Conservation (phyloP, 2,888 invertebrate species). For the Buathra laborator region DNA sequence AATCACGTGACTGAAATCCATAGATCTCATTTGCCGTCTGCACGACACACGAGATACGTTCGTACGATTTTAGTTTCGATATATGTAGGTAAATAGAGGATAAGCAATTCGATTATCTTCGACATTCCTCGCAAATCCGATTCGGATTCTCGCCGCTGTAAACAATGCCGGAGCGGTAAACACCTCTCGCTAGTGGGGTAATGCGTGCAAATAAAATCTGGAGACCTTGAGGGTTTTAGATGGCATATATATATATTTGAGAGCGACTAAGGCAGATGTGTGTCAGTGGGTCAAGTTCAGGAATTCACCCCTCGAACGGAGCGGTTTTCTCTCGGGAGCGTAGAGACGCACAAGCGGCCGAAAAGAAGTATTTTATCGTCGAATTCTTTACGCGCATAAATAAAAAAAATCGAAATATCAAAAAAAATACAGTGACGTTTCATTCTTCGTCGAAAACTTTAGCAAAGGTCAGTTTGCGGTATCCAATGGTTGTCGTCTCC, state of each 20-base stretch:
- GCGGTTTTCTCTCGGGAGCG: conserved; percentile 64
- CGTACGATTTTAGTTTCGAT: neutral
- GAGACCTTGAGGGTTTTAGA: conserved; percentile 15
- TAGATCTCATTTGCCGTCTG: neutral
- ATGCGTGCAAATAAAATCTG: conserved; percentile 42
- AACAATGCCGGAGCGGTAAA: conserved; percentile 14
- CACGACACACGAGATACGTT: neutral
- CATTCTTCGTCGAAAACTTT: neutral
- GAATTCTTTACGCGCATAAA: neutral
- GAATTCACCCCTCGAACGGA: conserved; percentile 38
- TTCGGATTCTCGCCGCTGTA: conserved; percentile 32
- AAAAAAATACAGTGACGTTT: neutral
- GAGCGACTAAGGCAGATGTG: conserved; percentile 49
- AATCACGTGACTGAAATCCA: neutral
- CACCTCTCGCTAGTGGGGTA: conserved; percentile 30
- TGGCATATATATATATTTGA: conserved; percentile 1
- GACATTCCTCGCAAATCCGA: conserved; percentile 30
- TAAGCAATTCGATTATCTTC: conserved; percentile 46
- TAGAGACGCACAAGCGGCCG: conserved; percentile 63
- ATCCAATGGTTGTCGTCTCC: neutral
- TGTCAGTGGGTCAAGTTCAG: conserved; percentile 74
- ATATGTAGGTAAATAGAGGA: conserved; percentile 19
- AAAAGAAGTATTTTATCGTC: neutral
- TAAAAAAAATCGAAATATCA: neutral
- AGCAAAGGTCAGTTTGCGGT: conserved; percentile 23